Evolutionary conservation across 2,888 invertebrate species (phyloP), one percentile per base, ranked within the genome.

Genomic region (Polyploca ridens): DNA sequence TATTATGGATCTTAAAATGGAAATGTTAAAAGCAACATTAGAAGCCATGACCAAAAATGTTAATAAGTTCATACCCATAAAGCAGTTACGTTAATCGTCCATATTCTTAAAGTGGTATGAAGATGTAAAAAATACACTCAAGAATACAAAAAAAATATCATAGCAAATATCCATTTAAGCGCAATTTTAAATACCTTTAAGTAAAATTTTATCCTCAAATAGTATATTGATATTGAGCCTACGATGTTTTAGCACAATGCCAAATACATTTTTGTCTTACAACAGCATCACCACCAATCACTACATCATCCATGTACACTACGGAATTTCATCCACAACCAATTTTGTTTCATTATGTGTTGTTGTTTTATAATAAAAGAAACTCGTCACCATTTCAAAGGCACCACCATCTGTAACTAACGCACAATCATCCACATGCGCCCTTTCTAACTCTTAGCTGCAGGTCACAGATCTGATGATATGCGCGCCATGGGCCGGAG

Each of bases 381-480:
- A 14, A 33, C 46, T 33, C 27, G 13, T 14, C 38, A 33, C 46
- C 54, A 13, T 38, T 33, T 41, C 62, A 46, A 33, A n/a, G 13
- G 44, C 44, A 63, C 58, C 19, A 54, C 64, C 90, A 88, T 85
- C 70, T 82, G 93, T 92, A 83, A 90, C 93, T 93, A 93, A 93
- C 88, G 81, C 84, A 84, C 84, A 75, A 85, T 87, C 86, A 89
- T 80, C 87, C 82, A 76, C 75, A 66, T 68, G 82, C 75, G 66
- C 81, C 76, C 68, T 73, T 69, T 85, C 77, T 90, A 93, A 90
- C 81, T 79, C 73, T 81, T 85, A 93, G 93, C 93, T 95, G 75
- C 95, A 96, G 92, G 95, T 97, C 70, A 97, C 97, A 59, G 97
- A 98, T 85, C 94, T 98, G 83, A 97, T 98, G 97, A 97, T 98